Evolutionary conservation across 1,140 invertebrate genomes (phyloP), one percentile per base, ranked within the genome.

Genomic region (Tetramorium parvispinum): DNA sequence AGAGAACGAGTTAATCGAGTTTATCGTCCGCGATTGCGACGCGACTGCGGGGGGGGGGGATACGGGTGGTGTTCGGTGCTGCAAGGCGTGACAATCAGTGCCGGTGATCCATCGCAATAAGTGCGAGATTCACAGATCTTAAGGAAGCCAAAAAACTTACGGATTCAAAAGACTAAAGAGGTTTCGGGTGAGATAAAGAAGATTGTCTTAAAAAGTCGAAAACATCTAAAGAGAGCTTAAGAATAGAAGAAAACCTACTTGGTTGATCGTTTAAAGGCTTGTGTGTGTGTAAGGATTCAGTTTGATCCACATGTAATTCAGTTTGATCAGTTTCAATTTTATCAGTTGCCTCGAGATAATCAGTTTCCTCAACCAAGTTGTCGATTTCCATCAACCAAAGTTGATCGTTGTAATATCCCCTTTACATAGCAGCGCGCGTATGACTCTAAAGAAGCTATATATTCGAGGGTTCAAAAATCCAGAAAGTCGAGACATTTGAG

Each of bases 191-290:
- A 32, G 32, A 27, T 83, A 61, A 83, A 46, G 21, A 61, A 63
- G 53, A 83, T 83, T 49, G 53, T 59, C 46, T 46, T 49, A 83
- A 59, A 81, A 27, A 59, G 57, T 73, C 13, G 24, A 83, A 83
- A 59, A 83, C 79, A 83, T 75, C 43, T 59, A 83, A 83, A 83
- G 68, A 83, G 79, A 83, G 53, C 18, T 75, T 73, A 83, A 83
- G 79, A 75, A 75, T 81, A 53, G 79, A 83, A 83, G 55, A 82
- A 83, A 73, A 83, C 79, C 79, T 83, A 83, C 79, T 83, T 83
- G 79, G 79, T 83, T 75, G 79, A 83, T 83, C 79, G 79, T 83
- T 83, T 83, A 83, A 83, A 83, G 79, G 68, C 79, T 83, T 83
- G 79, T 83, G 79, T 83, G 79, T 83, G 79, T 83, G 79, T 83